Evolutionary conservation across 2,888 invertebrate genomes (phyloP), one percentile per base, ranked within the genome.

Genomic region (Gymnocheta viridis): DNA sequence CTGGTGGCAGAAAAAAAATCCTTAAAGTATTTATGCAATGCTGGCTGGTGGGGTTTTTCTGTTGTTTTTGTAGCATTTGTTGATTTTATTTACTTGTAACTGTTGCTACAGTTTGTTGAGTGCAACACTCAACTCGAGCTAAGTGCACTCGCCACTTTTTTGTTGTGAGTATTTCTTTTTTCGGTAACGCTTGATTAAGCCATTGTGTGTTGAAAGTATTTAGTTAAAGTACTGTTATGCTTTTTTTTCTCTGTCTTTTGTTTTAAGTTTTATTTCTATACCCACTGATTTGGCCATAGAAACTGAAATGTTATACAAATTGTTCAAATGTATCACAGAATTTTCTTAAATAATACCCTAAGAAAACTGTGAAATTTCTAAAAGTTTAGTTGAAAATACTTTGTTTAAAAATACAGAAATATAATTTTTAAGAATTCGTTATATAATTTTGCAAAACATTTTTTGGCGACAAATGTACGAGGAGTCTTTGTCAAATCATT

Each of bases 121-220:
- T 81, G 58, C 62, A 76, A 82, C 80, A 81, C 81, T 81, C 62
- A 81, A 69, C 84, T 73, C 72, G 19, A 81, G 67, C 73, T 84
- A 84, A 84, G 81, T 84, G 84, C 27, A 27, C 27, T 67, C 10
- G 32, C 54, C 35, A 27, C 27, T 70, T 72, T 70, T 70, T 54
- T 69, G 44, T 56, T 51, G 14, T 9, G 10, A 12, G 3, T 49
- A n/a, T 58, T 60, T 41, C 32, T 64, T 66, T 29, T 67, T 67
- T 72, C 4, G 76, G 70, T 19, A 70, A 72, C 51, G 84, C 84
- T 81, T 84, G 84, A 84, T 84, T 84, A 81, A 81, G 69, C 84
- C 76, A 84, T 84, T 84, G 84, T 81, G 67, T 84, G 60, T 62
- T 79, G 29, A 74, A 73, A 81, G 77, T 84, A 77, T 81, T 84